Percentiles rank a stretch among this genome's conserved stretches.
phyloP scores from a whole-genome alignment of 2,113 vertebrate species.

The Alligator mississippiensis region DNA sequence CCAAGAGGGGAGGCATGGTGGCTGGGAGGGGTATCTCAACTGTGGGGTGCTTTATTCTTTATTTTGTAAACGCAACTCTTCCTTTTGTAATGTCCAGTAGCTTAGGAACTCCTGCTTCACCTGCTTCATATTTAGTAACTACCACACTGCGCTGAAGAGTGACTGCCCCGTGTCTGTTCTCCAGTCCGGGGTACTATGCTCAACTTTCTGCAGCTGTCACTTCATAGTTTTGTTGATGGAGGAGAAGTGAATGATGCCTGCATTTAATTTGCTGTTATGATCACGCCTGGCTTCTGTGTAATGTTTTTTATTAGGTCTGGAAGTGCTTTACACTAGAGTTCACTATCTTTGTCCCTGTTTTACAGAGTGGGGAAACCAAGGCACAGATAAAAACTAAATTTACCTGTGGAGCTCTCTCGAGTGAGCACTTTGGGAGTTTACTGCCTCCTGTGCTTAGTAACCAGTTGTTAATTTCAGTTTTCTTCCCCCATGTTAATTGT shows the following conservation, averaged over 20 bases:
- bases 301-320: not conserved
- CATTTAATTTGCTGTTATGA: not conserved
- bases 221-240: not conserved
- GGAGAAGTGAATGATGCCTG: constrained; percentile 7
- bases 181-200: not conserved
- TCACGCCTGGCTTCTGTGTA: not conserved
- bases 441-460: not conserved
- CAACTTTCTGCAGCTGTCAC: not conserved
- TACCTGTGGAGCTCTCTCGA: not conserved
- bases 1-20: constrained; percentile 65
- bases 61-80: constrained; percentile 32
- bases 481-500: not conserved
- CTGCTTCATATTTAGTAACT: not conserved
- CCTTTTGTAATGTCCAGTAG: constrained; percentile 36
- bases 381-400: not conserved
- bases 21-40: constrained; percentile 60
- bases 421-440: not conserved
- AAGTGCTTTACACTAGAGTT: not conserved
- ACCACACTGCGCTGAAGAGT: constrained; percentile 11
- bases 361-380: constrained; percentile 30
- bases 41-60: constrained; percentile 65
- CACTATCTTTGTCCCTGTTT: not conserved
- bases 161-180: constrained; percentile 33
- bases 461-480: not conserved
- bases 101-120: constrained; percentile 20